These are phyloP conservation scores for Chondrosia reniformis DNA, from an alignment of 37 sponge, comb jelly and placozoan species.

Conservation along the genomic window DNA sequence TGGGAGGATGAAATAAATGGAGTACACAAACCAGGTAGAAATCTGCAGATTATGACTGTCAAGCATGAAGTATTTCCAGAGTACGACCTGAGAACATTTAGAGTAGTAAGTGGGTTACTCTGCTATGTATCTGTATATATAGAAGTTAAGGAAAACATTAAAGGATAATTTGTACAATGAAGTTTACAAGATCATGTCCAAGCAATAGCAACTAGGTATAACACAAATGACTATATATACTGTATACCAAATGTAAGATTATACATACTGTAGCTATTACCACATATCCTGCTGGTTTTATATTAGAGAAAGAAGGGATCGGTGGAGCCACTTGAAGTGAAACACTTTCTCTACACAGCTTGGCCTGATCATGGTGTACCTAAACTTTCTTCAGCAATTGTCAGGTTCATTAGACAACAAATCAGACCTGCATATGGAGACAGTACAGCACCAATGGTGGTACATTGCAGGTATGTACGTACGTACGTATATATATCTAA, in stretches of 20 bases:
- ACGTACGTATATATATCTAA: too few species aligned
- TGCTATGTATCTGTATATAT: neutral
- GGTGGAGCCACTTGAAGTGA: neutral
- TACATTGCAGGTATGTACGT: conserved; percentile 16
- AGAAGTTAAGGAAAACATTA: neutral
- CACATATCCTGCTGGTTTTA: neutral
- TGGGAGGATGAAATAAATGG: neutral
- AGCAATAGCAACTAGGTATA: too few species aligned
- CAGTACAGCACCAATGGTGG: conserved; percentile 10
- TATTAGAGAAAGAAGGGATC: neutral
- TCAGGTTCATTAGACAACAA: neutral
- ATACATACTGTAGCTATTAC: neutral
- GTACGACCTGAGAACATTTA: neutral
- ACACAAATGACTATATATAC: too few species aligned
- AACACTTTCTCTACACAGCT: conserved; percentile 29
- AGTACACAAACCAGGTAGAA: neutral
- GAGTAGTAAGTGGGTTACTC: neutral
- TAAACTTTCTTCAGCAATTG: neutral
- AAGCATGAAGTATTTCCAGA: neutral
- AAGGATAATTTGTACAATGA: neutral
- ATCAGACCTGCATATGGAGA: neutral
- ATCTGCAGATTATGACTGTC: neutral
- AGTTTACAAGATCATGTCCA: too few species aligned
- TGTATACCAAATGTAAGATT: too few species aligned
- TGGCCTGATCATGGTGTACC: conserved; percentile 25